Conservation (phyloP, 1,140 invertebrate species). For the Drosophila repleta region DNA sequence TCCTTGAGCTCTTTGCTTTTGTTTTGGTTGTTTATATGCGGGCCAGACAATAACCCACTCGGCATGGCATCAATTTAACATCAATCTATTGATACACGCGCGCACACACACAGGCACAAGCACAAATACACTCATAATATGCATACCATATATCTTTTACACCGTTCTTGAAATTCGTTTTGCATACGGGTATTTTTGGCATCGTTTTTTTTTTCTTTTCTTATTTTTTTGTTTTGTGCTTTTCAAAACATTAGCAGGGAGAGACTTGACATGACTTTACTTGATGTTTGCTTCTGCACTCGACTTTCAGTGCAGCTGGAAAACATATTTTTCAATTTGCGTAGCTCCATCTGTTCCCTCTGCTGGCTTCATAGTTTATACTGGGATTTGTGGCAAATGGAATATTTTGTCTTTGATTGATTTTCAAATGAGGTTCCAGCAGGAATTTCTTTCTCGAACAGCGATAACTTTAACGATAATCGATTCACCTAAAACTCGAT, state of each 20-base stretch:
- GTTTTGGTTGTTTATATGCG: slow-evolving; percentile 70
- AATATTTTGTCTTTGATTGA: slow-evolving; percentile 43
- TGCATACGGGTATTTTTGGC: slow-evolving; percentile 60
- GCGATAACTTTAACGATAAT: background rate
- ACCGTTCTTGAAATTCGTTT: slow-evolving; percentile 58
- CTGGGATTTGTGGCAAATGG: slow-evolving; percentile 28
- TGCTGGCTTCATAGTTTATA: slow-evolving; percentile 9
- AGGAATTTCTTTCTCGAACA: background rate
- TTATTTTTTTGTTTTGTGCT: slow-evolving; percentile 45
- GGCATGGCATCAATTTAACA: slow-evolving; percentile 76
- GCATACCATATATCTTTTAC: slow-evolving; percentile 39
- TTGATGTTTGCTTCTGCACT: slow-evolving; percentile 19
- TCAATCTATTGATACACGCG: slow-evolving; percentile 66
- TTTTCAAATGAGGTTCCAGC: slow-evolving; percentile 13
- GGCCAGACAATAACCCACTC: slow-evolving; percentile 79
- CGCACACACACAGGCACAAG: slow-evolving; percentile 22
- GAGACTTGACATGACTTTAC: slow-evolving; percentile 52
- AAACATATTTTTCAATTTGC: slow-evolving; percentile 35
- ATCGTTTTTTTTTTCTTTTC: slow-evolving; percentile 35
- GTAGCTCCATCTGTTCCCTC: slow-evolving; percentile 7
- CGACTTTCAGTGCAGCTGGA: slow-evolving; percentile 31
- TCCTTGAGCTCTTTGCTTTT: slow-evolving; percentile 38
- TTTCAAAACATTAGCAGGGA: slow-evolving; percentile 64
- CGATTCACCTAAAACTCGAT: background rate
- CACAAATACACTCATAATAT: slow-evolving; percentile 11